Base-by-base conservation (phyloP, 2,888 invertebrate species). In the Brachyopa scutellaris region DNA sequence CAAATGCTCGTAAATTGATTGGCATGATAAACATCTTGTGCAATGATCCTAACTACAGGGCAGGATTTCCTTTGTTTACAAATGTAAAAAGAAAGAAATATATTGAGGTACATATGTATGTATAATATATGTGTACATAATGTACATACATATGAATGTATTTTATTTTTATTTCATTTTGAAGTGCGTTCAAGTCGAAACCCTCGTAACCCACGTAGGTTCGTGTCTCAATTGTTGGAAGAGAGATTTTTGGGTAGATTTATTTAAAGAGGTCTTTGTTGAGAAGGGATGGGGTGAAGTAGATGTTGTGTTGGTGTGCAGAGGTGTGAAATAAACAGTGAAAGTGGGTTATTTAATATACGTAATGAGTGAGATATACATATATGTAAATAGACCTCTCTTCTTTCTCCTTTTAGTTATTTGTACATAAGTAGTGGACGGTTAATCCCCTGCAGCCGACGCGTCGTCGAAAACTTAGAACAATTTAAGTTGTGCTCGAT, bases 21-120 rank as follows among this genome's bases (percentile, higher is more conserved):
- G 69, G 47, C 45, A 33, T 67, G 67, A 67, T 55, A 33, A 55
- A 55, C 55, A 69, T 47, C 57, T 57, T 38, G 26, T n/a, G 29
- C 47, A 5, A 11, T n/a, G 42, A n/a, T n/a, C n/a, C n/a, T n/a
- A n/a, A n/a, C n/a, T 45, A 61, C 61, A 45, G 36, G 38, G 26
- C 36, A 47, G 26, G 36, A 57, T 49, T 59, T 59, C 38, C 38
- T 15, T 59, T 69, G 49, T 59, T 69, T 38, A 49, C 47, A n/a
- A 38, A 33, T 11, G 26, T n/a, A 36, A 15, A 62, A 33, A 49
- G n/a, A n/a, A n/a, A n/a, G n/a, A n/a, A n/a, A n/a, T n/a, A n/a
- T n/a, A n/a, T n/a, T n/a, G n/a, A n/a, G n/a, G n/a, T n/a, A n/a
- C n/a, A n/a, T n/a, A n/a, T n/a, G n/a, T n/a, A n/a, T n/a, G n/a